Evolutionary conservation across 2,113 vertebrate genomes (phyloP).

Genomic region (Vombatus ursinus): DNA sequence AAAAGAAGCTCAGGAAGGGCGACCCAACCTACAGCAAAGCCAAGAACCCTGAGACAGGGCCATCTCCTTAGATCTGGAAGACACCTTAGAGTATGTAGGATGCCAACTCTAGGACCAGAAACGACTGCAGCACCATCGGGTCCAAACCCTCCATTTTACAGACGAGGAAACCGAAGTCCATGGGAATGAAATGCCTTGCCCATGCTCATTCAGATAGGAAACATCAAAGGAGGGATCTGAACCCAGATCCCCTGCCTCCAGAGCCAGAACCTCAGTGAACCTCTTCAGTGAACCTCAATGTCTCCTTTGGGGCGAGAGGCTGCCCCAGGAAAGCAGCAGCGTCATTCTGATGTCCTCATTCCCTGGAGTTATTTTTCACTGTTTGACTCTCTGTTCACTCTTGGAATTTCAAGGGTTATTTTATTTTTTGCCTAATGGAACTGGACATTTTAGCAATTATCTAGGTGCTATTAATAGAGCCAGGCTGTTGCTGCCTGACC

Average conservation of each 20-base stretch:
- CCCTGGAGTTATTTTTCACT: not conserved
- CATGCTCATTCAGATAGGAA: not conserved
- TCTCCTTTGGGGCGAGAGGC: not conserved
- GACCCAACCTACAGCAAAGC: not conserved
- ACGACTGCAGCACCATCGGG: too few species aligned
- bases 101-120: not conserved
- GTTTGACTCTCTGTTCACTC: not conserved
- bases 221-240: not conserved
- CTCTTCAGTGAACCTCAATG: not conserved
- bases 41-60: not conserved
- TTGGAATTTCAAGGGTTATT: not conserved
- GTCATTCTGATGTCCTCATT: not conserved
- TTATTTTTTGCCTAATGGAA: not conserved
- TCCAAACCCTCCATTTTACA: not conserved
- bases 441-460: slow-evolving; percentile 16
- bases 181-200: not conserved
- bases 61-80: too few species aligned
- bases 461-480: not conserved
- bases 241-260: not conserved
- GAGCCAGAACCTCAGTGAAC: not conserved
- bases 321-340: not conserved
- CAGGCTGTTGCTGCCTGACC: not conserved
- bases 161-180: not conserved
- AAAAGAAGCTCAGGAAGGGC: too few species aligned
- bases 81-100: not conserved